Percentiles rank a stretch among this genome's conserved stretches.
Evolutionary conservation across 2,113 vertebrate species (phyloP).

Genomic region (Trinectes maculatus): DNA sequence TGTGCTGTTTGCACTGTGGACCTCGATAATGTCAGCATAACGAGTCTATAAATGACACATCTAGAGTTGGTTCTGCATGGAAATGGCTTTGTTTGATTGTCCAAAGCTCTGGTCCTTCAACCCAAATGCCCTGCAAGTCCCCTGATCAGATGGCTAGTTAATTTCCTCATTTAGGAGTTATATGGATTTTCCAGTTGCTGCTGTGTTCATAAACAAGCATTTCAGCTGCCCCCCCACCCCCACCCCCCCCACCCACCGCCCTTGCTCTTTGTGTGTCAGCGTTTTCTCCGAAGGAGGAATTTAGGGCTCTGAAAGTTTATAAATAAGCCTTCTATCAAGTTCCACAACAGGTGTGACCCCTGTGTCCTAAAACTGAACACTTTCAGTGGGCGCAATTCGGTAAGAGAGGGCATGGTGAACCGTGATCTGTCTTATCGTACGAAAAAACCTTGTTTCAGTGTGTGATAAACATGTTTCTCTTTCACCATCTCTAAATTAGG

Average conservation of each 20-base stretch:
- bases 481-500: conserved; percentile 36
- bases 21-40: conserved; percentile 12
- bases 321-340: conserved; percentile 99
- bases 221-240: conserved; percentile 84
- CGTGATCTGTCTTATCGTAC: conserved; percentile 46
- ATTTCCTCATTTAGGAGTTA: conserved; percentile 93
- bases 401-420: conserved; percentile 33
- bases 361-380: conserved; percentile 99
- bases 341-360: conserved; percentile 99
- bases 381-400: conserved; percentile 86
- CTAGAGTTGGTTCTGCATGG: neutral
- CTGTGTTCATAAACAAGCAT: conserved; percentile 96
- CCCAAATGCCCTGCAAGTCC: conserved; percentile 16
- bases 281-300: conserved; percentile 97
- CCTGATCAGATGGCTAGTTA: conserved; percentile 87
- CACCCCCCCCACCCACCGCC: conserved; percentile 71
- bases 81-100: conserved; percentile 17
- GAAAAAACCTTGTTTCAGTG: conserved; percentile 37
- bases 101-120: conserved; percentile 24
- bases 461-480: conserved; percentile 27
- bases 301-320: conserved; percentile 99
- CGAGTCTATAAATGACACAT: conserved; percentile 16
- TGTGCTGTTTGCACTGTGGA: conserved; percentile 2
- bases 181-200: conserved; percentile 94
- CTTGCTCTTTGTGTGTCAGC: conserved; percentile 89